Evolutionary conservation across 2,888 invertebrate genomes (phyloP), one percentile per base, ranked within the genome.

Genomic region (Hydrotaea cyrtoneurina): DNA sequence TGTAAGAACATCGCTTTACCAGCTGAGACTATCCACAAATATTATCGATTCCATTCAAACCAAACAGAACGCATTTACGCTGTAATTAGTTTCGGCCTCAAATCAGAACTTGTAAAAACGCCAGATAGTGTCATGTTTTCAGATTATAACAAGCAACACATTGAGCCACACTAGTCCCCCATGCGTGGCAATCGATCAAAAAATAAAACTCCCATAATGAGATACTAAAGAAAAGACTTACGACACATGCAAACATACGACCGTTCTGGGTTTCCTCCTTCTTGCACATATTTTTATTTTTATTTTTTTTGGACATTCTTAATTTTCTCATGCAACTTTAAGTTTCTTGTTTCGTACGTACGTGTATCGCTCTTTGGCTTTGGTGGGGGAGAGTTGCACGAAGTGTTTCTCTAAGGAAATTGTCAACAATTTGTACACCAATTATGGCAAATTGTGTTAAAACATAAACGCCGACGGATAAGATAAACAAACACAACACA

Each of bases 381-480:
- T 15, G 26, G 55, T 10, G 15, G 39, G 39, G 39, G 39, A 13
- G 39, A 10, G 39, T 39, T 2, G 11, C 17, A 55, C 23, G 23
- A 73, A 72, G 50, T 55, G 55, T 79, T 82, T 82, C 82, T 82
- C 79, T 77, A 80, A 77, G 85, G 85, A 82, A 82, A 85, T 85
- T 82, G 79, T 82, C 85, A 82, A 85, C 82, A 85, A 85, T 85
- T 85, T 85, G 85, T 85, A 82, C 82, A 79, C 85, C 85, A 85
- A 85, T 85, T 85, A 85, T 85, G 85, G 85, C 85, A 85, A 85
- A 85, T 85, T 85, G 85, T 85, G 85, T 85, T 85, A 85, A 85
- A 82, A 82, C 85, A 85, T 80, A 79, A 79, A 85, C 82, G 79
- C 78, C 82, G 79, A 82, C 76, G 73, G 85, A 80, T 82, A 77